Percentiles rank a stretch among this genome's conserved stretches.
These are phyloP conservation scores for Whitmania pigra DNA, from an alignment of 1,140 invertebrate genomes.

Conservation along the genomic window DNA sequence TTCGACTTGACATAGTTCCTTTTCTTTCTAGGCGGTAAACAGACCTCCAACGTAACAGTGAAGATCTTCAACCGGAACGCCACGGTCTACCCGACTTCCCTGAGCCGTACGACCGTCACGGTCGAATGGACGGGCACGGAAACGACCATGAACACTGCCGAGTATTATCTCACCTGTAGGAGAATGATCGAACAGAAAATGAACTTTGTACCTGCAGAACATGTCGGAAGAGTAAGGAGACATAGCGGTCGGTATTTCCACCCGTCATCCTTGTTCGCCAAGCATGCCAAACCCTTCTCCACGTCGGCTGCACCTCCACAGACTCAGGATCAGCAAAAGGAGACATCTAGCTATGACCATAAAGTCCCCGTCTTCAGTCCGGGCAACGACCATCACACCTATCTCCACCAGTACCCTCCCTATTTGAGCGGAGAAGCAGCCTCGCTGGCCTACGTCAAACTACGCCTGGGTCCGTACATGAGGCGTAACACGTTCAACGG, in stretches of 20 bases:
- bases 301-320: not conserved
- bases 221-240: not conserved
- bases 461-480: not conserved
- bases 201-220: not conserved
- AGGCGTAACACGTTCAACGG: slow-evolving; percentile 5
- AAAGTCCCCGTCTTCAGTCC: not conserved
- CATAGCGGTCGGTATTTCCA: no score
- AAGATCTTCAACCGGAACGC: slow-evolving; percentile 2
- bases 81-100: not conserved
- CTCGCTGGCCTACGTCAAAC: not conserved
- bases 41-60: not conserved
- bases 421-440: not conserved
- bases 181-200: not conserved
- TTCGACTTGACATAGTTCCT: no score
- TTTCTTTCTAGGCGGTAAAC: not conserved
- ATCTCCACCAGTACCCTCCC: not conserved
- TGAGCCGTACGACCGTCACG: not conserved
- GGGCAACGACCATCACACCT: not conserved
- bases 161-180: slow-evolving; percentile 10
- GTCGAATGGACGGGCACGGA: slow-evolving; percentile 9
- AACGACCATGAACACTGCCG: slow-evolving; percentile 4
- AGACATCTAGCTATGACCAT: not conserved
- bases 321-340: not conserved
- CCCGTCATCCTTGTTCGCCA: not conserved
- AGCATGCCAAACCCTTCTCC: not conserved